Percentiles rank a stretch among this genome's conserved stretches.
Conservation (phyloP, 2,888 invertebrate species). For the Eueremaeus valkanovi region DNA sequence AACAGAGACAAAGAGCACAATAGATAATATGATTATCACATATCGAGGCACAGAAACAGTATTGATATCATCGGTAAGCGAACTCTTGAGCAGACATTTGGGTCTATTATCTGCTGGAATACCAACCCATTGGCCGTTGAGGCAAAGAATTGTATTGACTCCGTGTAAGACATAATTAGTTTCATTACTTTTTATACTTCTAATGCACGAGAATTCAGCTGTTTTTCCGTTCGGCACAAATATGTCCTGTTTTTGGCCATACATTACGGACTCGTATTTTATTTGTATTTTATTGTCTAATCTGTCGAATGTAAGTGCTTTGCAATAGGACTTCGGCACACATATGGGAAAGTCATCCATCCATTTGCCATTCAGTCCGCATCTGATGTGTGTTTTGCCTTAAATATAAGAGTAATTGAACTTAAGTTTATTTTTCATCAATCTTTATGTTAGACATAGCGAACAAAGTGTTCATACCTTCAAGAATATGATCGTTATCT, state of each 20-base stretch:
- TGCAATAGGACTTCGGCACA: neutral
- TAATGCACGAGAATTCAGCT: neutral
- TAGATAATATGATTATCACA: neutral
- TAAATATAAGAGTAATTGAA: neutral
- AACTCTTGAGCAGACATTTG: neutral
- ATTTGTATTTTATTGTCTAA: neutral
- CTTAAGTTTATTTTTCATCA: too few species aligned
- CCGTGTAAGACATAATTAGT: neutral
- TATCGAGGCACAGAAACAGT: neutral
- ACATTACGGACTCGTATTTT: neutral
- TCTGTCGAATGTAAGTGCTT: neutral
- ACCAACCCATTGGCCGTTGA: neutral
- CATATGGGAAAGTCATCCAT: constrained; percentile 6
- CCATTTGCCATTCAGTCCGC: constrained; percentile 23
- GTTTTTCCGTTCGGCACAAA: neutral
- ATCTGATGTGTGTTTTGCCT: constrained; percentile 6
- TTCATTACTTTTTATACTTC: too few species aligned
- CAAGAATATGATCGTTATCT: constrained; percentile 3
- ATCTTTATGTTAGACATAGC: too few species aligned
- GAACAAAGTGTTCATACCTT: neutral
- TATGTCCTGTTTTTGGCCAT: neutral
- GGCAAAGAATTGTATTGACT: neutral
- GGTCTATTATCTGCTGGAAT: neutral
- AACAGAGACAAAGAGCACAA: neutral
- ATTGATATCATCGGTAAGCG: neutral